A percentile compares a stretch with the other conserved stretches of the same genome.
Conservation (phyloP, 2,113 vertebrate genomes). For the Bufo gargarizans region DNA sequence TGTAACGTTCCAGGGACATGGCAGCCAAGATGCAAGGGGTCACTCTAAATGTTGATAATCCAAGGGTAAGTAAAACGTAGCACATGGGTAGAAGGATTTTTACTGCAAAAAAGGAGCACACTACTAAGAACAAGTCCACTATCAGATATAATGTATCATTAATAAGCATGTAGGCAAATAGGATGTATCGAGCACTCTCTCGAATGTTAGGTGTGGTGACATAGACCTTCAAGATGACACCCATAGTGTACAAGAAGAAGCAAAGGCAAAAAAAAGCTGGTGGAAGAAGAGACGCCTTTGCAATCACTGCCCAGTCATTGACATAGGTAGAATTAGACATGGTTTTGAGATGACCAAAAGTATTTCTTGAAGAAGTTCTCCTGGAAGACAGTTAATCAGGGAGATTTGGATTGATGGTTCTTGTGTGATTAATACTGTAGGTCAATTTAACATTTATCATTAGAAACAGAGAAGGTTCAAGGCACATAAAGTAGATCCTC, state of each 20-base stretch:
- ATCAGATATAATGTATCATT: neutral
- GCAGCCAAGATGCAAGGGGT: conserved; percentile 5
- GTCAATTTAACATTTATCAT: too few species aligned
- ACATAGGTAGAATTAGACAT: neutral
- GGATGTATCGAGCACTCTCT: neutral
- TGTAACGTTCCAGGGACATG: conserved; percentile 34
- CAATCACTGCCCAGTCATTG: neutral
- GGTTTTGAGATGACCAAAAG: neutral
- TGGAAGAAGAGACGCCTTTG: neutral
- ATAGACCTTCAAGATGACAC: neutral
- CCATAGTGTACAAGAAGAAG: conserved; percentile 9
- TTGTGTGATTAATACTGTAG: too few species aligned
- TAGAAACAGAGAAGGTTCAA: too few species aligned
- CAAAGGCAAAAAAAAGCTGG: neutral
- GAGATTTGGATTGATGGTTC: too few species aligned
- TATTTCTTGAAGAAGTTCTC: too few species aligned
- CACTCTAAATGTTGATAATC: neutral
- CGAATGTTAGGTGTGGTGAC: conserved; percentile 12
- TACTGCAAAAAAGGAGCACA: neutral
- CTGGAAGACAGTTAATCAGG: too few species aligned
- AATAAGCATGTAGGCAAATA: conserved; percentile 28
- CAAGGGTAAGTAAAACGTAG: neutral
- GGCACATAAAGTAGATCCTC: too few species aligned
- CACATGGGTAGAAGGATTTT: neutral
- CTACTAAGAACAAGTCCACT: neutral